These are phyloP conservation scores for Smutsia gigantea DNA, from an alignment of 2,797 vertebrate genomes.

Conservation along the genomic window DNA sequence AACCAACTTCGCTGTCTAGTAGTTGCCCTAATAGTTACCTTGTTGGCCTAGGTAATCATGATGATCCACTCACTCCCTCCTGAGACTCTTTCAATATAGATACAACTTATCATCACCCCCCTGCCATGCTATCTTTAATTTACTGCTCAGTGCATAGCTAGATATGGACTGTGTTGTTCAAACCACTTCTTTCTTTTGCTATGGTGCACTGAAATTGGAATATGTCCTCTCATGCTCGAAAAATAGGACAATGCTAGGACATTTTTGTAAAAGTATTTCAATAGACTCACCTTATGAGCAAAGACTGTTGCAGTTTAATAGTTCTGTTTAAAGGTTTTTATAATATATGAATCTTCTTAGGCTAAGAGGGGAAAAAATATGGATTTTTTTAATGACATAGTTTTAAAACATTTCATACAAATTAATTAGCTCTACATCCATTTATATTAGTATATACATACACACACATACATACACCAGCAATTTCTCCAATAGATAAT, in stretches of 20 bases:
- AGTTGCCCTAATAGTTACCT: background rate
- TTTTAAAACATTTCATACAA: background rate
- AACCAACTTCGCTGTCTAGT: background rate
- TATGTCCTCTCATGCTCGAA: background rate
- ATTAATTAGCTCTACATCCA: background rate
- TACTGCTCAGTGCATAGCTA: background rate
- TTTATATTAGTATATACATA: background rate
- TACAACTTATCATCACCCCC: background rate
- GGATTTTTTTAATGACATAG: background rate
- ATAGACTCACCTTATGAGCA: background rate
- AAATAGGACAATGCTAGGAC: background rate
- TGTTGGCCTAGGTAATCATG: background rate
- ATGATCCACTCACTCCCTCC: background rate
- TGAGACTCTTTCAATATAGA: background rate
- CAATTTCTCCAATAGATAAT: background rate
- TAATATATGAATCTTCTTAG: slow-evolving; percentile 3
- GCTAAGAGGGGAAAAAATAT: background rate
- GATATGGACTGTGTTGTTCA: background rate
- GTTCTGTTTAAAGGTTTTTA: background rate
- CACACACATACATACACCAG: background rate
- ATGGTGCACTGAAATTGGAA: background rate
- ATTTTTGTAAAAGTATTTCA: slow-evolving; percentile 28
- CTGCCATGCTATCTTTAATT: background rate
- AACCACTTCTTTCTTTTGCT: background rate
- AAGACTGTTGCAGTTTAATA: background rate